A percentile compares a stretch with the other conserved stretches of the same genome.
These are phyloP conservation scores for Odontesthes bonariensis DNA, from an alignment of 2,113 vertebrate species.

Conservation along the genomic window DNA sequence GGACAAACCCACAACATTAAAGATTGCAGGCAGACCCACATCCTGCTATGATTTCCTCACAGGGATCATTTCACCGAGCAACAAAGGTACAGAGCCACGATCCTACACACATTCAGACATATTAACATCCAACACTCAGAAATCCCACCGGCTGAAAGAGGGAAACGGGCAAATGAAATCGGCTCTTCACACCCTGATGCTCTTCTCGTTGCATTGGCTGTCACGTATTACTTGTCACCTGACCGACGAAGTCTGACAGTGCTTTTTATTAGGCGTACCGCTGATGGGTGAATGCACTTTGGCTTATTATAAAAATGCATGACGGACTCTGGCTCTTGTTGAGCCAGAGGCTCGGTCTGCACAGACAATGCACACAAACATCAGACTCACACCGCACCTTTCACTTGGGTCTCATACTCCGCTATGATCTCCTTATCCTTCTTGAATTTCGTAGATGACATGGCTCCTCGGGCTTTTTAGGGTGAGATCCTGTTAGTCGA, in stretches of 20 bases:
- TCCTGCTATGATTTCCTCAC: constrained; percentile 63
- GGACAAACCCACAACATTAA: constrained; percentile 61
- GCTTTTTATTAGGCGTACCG: background rate
- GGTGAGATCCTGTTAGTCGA: constrained; percentile 65
- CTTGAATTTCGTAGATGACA: constrained; percentile 93
- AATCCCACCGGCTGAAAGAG: constrained; percentile 4
- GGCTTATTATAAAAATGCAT: background rate
- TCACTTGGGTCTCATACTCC: constrained; percentile 96
- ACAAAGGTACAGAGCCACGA: constrained; percentile 52
- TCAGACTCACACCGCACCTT: constrained; percentile 84
- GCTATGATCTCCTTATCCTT: constrained; percentile 97
- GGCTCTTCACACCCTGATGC: background rate
- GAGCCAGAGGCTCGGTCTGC: background rate
- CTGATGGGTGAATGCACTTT: background rate
- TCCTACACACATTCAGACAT: constrained; percentile 32
- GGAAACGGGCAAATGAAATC: background rate
- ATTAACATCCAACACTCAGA: constrained; percentile 30
- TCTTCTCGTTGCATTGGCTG: constrained; percentile 42
- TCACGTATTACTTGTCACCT: constrained; percentile 55
- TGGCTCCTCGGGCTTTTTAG: constrained; percentile 77
- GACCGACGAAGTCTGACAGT: background rate
- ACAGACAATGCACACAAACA: constrained; percentile 43
- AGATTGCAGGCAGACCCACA: constrained; percentile 72
- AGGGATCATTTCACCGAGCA: constrained; percentile 73
- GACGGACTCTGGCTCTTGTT: background rate